Base-by-base conservation (phyloP, 1,140 invertebrate species). In the Phortica variegata region DNA sequence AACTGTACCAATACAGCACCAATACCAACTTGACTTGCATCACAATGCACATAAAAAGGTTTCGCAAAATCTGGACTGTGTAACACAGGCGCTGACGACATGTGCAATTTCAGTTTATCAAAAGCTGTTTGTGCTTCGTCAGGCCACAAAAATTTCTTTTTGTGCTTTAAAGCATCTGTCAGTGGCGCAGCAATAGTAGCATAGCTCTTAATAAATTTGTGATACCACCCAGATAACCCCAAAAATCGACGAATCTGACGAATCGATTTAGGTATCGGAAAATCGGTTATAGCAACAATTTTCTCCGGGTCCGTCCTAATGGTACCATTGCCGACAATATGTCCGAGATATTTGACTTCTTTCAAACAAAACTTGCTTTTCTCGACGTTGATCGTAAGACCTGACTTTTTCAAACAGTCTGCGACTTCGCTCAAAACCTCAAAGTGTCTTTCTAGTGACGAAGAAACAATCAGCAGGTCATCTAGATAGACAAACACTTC, bases 141-240 rank as follows among this genome's bases (percentile, higher is more conserved):
- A n/a, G 17, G 7, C 34, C 34, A 40, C 4, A 17, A 15, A 29
- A 47, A 40, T 5, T 16, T 7, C 39, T 47, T 47, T n/a, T 7
- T 10, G 15, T 47, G 39, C 33, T 47, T 47, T n/a, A 45, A 6
- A 23, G 12, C 5, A 16, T 46, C 3, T 8, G 39, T 41, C 15
- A 41, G 13, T 7, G 20, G 39, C 16, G 5, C 5, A 23, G 39
- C 15, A 19, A 47, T 16, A 2, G 17, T 21, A 2, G 51, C 47
- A 43, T 65, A 77, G 43, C 60, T 60, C 2, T 52, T 54, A 17
- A 80, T 52, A 57, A 77, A 79, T 26, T 65, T 43, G 19, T 66
- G 33, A 49, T 78, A 79, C 58, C 75, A 81, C 2, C 66, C 60
- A 2, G 61, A 54, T 20, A 81, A 52, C 2, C 81, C 80, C 1